Evolutionary conservation across 1,140 invertebrate genomes (phyloP), one percentile per base, ranked within the genome.

Genomic region (Lycorma delicatula): DNA sequence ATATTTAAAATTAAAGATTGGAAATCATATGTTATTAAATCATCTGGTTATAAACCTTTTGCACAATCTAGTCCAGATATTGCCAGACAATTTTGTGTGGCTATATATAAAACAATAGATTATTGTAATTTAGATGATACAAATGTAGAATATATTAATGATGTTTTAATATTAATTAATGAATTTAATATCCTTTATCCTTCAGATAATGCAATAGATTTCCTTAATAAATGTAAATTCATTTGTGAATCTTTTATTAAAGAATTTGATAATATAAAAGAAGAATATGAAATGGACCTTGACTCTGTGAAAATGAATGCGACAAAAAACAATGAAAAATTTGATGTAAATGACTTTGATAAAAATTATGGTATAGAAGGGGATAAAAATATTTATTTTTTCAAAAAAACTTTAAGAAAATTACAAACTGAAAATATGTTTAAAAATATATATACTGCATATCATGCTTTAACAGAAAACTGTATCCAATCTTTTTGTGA

Each of bases 221-320:
- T 50, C 27, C 16, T 57, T 7, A 49, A 51, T 13, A 46, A 23
- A 26, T 51, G 38, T 26, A 57, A 57, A 38, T 57, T 50, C 26
- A 23, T 50, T 38, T 57, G 56, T 27, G 46, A 57, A 5, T 57
- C 18, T 48, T 28, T 57, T 7, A 41, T 51, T 18, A 28, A 48
- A 34, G 41, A 57, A 16, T 57, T 50, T 34, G 36, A 49, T 36
- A 25, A 50, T 6, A 34, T 50, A 23, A 57, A 26, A 31, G 48
- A 51, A 38, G 31, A 50, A 16, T 57, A 57, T 49, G 47, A 51
- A 38, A 51, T 20, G 22, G 22, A 36, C 3, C 31, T 48, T 6
- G 56, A 57, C 25, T 20, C 23, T 16, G 29, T 26, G 27, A n/a
- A 18, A 3, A 25, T 16, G 3, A 34, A 57, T 31, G 18, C 41